Evolutionary conservation across 2,888 invertebrate genomes (phyloP).

Genomic region (Onchidella celtica): DNA sequence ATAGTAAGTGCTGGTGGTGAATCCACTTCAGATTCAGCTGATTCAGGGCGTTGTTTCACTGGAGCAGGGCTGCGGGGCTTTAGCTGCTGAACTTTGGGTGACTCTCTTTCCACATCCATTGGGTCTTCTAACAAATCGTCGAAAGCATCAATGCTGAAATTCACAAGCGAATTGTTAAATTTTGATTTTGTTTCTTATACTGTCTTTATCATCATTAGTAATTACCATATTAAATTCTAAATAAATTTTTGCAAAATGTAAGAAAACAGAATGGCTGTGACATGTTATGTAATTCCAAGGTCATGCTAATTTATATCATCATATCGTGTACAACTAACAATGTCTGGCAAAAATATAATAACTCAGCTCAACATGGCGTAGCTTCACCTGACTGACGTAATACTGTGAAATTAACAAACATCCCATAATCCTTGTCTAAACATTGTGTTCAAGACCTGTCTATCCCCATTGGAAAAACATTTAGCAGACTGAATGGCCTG

Average conservation of each 20-base stretch:
- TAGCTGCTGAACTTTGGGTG: neutral
- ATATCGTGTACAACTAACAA: too few relatives aligned
- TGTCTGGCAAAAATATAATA: too few relatives aligned
- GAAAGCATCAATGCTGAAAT: slow-evolving; percentile 18
- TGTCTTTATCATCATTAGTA: too few relatives aligned
- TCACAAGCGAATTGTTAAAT: neutral
- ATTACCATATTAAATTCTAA: neutral
- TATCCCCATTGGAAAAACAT: too few relatives aligned
- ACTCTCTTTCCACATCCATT: neutral
- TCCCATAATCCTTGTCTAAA: too few relatives aligned
- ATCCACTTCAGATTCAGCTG: neutral
- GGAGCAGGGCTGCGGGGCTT: neutral
- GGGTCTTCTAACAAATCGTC: slow-evolving; percentile 28
- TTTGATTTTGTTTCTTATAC: too few relatives aligned
- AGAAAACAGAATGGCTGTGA: neutral
- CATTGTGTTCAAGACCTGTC: too few relatives aligned
- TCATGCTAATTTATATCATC: neutral
- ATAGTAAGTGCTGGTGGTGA: slow-evolving; percentile 48
- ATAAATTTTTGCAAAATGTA: neutral
- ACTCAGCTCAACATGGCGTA: too few relatives aligned
- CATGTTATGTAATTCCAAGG: neutral
- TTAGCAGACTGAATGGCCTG: too few relatives aligned
- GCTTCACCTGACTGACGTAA: too few relatives aligned
- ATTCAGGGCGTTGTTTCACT: neutral
- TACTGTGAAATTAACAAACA: too few relatives aligned